Evolutionary conservation across 2,888 invertebrate species (phyloP).

Genomic region (Mesodorylaimus sp.): DNA sequence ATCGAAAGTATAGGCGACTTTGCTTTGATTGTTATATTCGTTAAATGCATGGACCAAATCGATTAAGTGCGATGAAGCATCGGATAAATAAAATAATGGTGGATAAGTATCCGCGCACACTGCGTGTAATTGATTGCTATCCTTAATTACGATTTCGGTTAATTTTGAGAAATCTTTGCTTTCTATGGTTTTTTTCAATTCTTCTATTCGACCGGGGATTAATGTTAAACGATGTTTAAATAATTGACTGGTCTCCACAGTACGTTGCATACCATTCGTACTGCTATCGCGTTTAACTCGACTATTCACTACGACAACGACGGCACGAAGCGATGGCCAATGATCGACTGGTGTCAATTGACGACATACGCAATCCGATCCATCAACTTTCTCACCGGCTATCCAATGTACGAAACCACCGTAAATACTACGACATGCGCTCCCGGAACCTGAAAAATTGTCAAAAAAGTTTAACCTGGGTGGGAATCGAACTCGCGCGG

Average conservation of each 20-base stretch:
- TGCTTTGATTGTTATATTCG: conserved; percentile 33
- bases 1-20: conserved; percentile 85
- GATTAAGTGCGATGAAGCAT: conserved; percentile 59
- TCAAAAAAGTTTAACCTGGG: too few species aligned
- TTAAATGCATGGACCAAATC: conserved; percentile 68
- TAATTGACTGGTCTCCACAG: conserved; percentile 60
- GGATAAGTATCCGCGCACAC: conserved; percentile 79
- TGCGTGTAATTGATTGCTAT: conserved; percentile 92
- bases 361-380: conserved; percentile 43
- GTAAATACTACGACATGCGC: conserved; percentile 78
- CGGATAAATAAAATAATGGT: conserved; percentile 77
- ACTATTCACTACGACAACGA: conserved; percentile 60
- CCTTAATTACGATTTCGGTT: conserved; percentile 79
- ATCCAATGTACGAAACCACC: conserved; percentile 92
- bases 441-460: conserved; percentile 51
- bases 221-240: conserved; percentile 49
- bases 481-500: too few species aligned
- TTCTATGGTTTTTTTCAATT: conserved; percentile 40
- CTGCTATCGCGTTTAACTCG: conserved; percentile 20
- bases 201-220: conserved; percentile 3
- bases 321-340: conserved; percentile 74
- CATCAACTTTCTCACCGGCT: conserved; percentile 44
- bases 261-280: conserved; percentile 66
- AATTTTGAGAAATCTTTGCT: conserved; percentile 57
- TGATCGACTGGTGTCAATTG: conserved; percentile 52